Evolutionary conservation across 2,113 vertebrate species (phyloP).

Genomic region (Haemorhous mexicanus): DNA sequence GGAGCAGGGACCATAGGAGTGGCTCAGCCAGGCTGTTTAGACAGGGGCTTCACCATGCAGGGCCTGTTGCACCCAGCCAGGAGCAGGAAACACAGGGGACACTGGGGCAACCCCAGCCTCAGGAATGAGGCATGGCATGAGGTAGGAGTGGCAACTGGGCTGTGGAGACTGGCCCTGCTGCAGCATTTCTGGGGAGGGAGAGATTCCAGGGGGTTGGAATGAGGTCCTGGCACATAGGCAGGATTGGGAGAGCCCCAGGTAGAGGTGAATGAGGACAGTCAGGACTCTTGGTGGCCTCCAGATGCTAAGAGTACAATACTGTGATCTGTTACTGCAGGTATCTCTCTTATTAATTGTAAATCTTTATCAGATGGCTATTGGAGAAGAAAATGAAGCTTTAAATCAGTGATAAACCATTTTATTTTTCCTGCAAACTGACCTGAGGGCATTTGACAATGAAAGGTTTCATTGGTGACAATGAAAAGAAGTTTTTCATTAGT

Average conservation of each 20-base stretch:
- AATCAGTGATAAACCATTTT: not conserved
- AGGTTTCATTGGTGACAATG: not conserved
- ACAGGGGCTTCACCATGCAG: not conserved
- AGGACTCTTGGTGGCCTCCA: not conserved
- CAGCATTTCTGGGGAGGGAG: not conserved
- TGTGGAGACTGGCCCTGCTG: not conserved
- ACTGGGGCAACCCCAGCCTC: accelerated
- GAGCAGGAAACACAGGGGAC: not conserved
- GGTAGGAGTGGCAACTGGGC: not conserved
- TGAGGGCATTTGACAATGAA: not conserved
- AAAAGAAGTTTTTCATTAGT: not conserved
- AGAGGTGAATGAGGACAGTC: not conserved
- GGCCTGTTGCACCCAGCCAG: not conserved
- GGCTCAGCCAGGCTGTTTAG: no score
- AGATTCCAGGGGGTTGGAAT: not conserved
- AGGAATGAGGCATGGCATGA: not conserved
- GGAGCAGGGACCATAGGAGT: not conserved
- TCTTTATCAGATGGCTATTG: not conserved
- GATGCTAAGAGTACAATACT: not conserved
- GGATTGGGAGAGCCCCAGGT: accelerated
- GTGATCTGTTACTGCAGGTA: not conserved
- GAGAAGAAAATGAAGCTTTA: not conserved
- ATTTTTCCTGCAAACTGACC: not conserved
- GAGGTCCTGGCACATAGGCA: not conserved
- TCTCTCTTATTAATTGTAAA: not conserved